A percentile compares a stretch with the other conserved stretches of the same genome.
These are phyloP conservation scores for Chrysogorgia sp. DNA, from an alignment of 92 coral and sea anemone species.

Conservation along the genomic window DNA sequence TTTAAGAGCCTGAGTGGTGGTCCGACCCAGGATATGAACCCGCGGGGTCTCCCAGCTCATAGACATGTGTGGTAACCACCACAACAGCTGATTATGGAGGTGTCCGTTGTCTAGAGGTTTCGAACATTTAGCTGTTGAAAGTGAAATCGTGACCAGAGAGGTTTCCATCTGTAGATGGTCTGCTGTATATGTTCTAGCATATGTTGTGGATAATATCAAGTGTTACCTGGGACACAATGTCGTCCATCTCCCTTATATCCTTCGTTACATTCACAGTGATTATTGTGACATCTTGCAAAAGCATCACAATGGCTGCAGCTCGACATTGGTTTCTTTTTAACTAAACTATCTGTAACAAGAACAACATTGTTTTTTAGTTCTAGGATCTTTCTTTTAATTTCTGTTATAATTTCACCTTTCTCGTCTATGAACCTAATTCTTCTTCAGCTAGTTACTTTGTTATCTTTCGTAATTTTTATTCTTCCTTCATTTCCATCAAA, in stretches of 20 bases:
- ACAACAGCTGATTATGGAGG: too few species aligned
- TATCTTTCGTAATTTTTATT: too few species aligned
- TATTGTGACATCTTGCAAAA: slow-evolving; percentile 40
- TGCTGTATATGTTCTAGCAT: neutral
- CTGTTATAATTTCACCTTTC: neutral
- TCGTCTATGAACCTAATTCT: neutral
- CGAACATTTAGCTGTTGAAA: too few species aligned
- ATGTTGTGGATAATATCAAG: neutral
- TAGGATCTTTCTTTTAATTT: neutral
- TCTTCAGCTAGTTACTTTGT: too few species aligned
- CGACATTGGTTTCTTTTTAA: neutral
- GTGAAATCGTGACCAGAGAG: too few species aligned
- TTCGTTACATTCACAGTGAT: slow-evolving; percentile 26
- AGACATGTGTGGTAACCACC: too few species aligned
- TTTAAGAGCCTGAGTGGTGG: too few species aligned
- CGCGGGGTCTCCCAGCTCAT: too few species aligned
- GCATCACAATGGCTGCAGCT: slow-evolving; percentile 35
- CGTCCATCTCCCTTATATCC: slow-evolving; percentile 37
- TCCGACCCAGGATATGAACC: too few species aligned
- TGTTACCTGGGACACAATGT: slow-evolving; percentile 24
- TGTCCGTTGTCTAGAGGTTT: too few species aligned
- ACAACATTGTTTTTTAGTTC: neutral
- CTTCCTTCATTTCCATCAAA: neutral
- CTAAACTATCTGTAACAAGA: neutral
- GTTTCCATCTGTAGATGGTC: neutral